phyloP scores from a whole-genome alignment of 1,140 invertebrate species.

The Theocolax elegans region DNA sequence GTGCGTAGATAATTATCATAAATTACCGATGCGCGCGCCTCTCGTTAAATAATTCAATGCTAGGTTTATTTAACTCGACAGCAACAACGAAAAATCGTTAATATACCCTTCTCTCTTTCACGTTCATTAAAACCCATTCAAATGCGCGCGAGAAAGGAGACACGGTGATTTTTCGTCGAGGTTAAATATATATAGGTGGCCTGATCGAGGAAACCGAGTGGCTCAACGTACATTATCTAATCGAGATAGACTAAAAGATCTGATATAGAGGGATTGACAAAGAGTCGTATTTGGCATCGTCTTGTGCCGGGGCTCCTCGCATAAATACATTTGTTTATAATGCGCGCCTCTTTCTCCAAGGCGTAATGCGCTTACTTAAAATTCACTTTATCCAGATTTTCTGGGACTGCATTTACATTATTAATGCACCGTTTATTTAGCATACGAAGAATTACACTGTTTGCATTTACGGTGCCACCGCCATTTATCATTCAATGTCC shows the following conservation, averaged over 20 bases:
- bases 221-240: too few relatives aligned
- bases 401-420: slow-evolving; percentile 34
- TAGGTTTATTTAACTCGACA: not conserved
- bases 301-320: slow-evolving; percentile 49
- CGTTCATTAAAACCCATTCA: not conserved
- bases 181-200: too few relatives aligned
- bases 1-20: slow-evolving; percentile 25
- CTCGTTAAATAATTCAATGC: slow-evolving; percentile 19
- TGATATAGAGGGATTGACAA: slow-evolving; percentile 57
- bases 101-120: not conserved
- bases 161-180: not conserved
- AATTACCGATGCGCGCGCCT: slow-evolving; percentile 17
- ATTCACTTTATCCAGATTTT: slow-evolving; percentile 38
- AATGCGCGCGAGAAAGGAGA: slow-evolving; percentile 8
- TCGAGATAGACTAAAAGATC: slow-evolving; percentile 58
- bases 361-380: slow-evolving; percentile 29
- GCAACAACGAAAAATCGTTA: not conserved
- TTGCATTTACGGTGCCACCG: slow-evolving; percentile 19
- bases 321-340: slow-evolving; percentile 57
- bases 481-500: slow-evolving; percentile 19
- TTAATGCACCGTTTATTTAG: slow-evolving; percentile 33
- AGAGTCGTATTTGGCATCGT: slow-evolving; percentile 57
- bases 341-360: not conserved
- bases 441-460: slow-evolving; percentile 33
- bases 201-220: not conserved